These are phyloP conservation scores for Notocelia uddmanniana DNA, from an alignment of 2,888 invertebrate genomes.

Conservation along the genomic window DNA sequence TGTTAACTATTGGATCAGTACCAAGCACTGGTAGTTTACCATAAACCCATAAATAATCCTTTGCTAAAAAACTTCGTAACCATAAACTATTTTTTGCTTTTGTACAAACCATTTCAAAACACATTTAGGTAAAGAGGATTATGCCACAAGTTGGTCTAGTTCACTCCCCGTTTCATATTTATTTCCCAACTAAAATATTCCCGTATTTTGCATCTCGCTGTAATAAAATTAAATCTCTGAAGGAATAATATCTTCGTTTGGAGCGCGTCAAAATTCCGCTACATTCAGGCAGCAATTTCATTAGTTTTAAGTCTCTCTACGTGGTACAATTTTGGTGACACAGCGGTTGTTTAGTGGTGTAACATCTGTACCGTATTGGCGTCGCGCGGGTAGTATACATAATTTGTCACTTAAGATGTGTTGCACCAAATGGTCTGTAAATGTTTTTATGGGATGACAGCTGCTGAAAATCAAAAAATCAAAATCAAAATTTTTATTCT, in stretches of 20 bases:
- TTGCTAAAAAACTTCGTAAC: too few relatives aligned
- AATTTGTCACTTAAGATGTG: too few relatives aligned
- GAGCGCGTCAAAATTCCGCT: conserved; percentile 39
- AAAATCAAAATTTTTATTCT: too few relatives aligned
- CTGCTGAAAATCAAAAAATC: too few relatives aligned
- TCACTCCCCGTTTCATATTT: conserved; percentile 7
- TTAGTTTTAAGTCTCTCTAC: conserved; percentile 41
- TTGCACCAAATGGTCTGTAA: too few relatives aligned
- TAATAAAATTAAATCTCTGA: conserved; percentile 42
- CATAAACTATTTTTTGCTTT: too few relatives aligned
- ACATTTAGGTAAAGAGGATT: not conserved
- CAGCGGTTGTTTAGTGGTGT: conserved; percentile 16
- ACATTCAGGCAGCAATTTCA: conserved; percentile 32
- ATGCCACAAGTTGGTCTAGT: conserved; percentile 16
- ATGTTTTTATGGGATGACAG: too few relatives aligned
- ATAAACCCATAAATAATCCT: too few relatives aligned
- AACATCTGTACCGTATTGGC: conserved; percentile 8
- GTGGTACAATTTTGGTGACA: conserved; percentile 26
- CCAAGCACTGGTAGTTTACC: too few relatives aligned
- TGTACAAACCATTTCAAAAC: not conserved
- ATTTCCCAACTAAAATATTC: conserved; percentile 33
- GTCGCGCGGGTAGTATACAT: too few relatives aligned
- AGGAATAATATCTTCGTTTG: conserved; percentile 45
- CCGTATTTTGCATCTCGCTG: conserved; percentile 20
- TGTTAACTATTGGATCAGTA: too few relatives aligned